Percentiles rank a stretch among this genome's conserved stretches.
Conservation (phyloP, 2,888 invertebrate species). For the Pollenia labialis region DNA sequence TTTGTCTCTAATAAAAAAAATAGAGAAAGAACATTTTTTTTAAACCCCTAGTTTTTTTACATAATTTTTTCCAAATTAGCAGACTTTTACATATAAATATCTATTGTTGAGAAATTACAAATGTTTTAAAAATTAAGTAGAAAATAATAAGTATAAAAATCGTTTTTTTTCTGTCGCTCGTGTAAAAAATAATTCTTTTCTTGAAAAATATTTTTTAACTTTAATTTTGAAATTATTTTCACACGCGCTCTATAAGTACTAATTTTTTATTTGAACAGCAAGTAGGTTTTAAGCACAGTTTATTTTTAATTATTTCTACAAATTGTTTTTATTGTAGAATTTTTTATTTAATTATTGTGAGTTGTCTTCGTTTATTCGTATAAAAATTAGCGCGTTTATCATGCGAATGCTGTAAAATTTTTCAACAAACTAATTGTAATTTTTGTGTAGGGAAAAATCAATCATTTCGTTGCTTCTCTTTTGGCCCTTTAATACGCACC, state of each 20-base stretch:
- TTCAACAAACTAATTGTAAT: conserved; percentile 75
- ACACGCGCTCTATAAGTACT: conserved; percentile 70
- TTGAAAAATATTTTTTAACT: conserved; percentile 55
- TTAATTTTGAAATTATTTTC: conserved; percentile 66
- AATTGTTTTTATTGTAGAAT: conserved; percentile 47
- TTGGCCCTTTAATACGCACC: conserved; percentile 68
- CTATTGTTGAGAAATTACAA: conserved; percentile 1
- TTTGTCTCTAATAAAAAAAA: conserved; percentile 42
- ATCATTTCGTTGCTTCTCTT: conserved; percentile 77
- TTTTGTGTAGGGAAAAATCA: conserved; percentile 79
- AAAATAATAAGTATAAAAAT: conserved; percentile 14
- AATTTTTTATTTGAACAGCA: conserved; percentile 45
- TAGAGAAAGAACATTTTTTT: conserved; percentile 27
- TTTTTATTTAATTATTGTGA: conserved; percentile 38
- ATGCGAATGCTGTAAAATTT: conserved; percentile 72
- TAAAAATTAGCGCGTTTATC: conserved; percentile 65
- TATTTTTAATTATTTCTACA: conserved; percentile 20
- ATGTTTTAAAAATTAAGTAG: conserved; percentile 12
- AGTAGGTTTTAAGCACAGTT: conserved; percentile 72
- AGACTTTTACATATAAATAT: not conserved
- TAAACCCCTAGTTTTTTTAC: conserved; percentile 55
- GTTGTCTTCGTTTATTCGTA: conserved; percentile 43
- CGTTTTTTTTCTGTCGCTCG: conserved; percentile 18
- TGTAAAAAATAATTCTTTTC: conserved; percentile 49
- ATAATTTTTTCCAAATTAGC: conserved; percentile 55